These are phyloP conservation scores for Masticophis lateralis DNA, from an alignment of 2,797 vertebrate species.

Conservation along the genomic window DNA sequence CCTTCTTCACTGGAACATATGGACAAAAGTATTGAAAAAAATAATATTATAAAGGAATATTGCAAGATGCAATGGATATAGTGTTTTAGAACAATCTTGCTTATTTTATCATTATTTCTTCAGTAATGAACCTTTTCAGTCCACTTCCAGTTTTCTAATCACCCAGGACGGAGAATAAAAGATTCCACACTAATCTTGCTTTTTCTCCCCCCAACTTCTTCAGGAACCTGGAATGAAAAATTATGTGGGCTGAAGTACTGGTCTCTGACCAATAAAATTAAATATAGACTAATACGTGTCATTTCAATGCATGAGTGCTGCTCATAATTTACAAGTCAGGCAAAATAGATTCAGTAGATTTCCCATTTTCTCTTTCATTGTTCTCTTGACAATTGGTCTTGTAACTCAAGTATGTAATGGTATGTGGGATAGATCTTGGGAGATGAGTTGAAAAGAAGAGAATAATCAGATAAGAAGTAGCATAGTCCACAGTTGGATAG, in stretches of 20 bases:
- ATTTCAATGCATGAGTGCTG: not conserved
- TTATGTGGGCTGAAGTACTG: not conserved
- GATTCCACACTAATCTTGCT: not conserved
- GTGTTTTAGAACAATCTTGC: not conserved
- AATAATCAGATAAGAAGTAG: not conserved
- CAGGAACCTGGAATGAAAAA: not conserved
- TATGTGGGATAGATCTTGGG: not conserved
- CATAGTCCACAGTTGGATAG: not conserved
- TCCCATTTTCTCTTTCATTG: not conserved
- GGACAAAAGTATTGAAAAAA: not conserved
- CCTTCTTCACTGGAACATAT: not conserved
- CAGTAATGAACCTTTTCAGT: not conserved
- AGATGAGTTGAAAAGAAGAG: not conserved
- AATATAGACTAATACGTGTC: not conserved
- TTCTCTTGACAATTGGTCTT: not conserved
- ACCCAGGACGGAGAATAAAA: not conserved
- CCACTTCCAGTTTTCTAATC: not conserved
- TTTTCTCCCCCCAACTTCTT: not conserved
- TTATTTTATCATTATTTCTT: not conserved
- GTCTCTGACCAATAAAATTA: not conserved
- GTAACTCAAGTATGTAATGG: not conserved
- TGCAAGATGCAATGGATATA: not conserved
- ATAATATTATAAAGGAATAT: not conserved
- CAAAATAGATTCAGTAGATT: not conserved
- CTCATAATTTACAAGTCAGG: not conserved